Percentiles rank a stretch among this genome's conserved stretches.
Conservation (phyloP, 1,140 invertebrate species). For the Diorhabda carinulata region DNA sequence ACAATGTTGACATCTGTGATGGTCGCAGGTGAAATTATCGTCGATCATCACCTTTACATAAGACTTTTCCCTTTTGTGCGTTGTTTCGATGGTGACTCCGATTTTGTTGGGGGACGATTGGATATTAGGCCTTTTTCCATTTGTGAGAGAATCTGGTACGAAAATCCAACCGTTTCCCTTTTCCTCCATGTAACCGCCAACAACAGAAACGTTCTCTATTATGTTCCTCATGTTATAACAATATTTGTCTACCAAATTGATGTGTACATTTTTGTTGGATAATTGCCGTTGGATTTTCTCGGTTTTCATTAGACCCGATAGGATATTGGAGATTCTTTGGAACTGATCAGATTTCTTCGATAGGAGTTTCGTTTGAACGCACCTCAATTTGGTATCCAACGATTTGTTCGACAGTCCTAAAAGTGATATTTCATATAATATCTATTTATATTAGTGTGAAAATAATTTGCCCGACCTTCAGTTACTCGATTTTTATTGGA, state of each 20-base stretch:
- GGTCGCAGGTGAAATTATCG: neutral
- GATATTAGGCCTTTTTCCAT: constrained; percentile 5
- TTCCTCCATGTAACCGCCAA: constrained; percentile 31
- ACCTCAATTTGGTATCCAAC: neutral
- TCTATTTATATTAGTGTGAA: neutral
- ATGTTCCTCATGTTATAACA: constrained; percentile 10
- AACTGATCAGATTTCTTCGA: neutral
- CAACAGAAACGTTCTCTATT: constrained; percentile 22
- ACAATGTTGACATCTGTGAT: neutral
- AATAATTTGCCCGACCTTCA: neutral
- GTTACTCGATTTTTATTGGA: neutral
- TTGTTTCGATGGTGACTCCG: neutral
- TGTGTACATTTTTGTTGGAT: constrained; percentile 20
- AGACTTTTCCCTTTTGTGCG: neutral
- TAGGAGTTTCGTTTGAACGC: neutral
- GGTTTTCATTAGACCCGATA: constrained; percentile 34
- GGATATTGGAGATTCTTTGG: constrained; percentile 26
- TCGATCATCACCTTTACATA: neutral
- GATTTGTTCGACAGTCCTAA: neutral
- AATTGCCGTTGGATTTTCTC: constrained; percentile 32
- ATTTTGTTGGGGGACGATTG: too few species aligned
- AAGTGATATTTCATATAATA: neutral
- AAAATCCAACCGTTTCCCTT: constrained; percentile 26
- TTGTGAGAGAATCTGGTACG: constrained; percentile 25
- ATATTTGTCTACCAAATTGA: constrained; percentile 29